Conservation (phyloP, 2,113 vertebrate species). For the Sapajus apella region DNA sequence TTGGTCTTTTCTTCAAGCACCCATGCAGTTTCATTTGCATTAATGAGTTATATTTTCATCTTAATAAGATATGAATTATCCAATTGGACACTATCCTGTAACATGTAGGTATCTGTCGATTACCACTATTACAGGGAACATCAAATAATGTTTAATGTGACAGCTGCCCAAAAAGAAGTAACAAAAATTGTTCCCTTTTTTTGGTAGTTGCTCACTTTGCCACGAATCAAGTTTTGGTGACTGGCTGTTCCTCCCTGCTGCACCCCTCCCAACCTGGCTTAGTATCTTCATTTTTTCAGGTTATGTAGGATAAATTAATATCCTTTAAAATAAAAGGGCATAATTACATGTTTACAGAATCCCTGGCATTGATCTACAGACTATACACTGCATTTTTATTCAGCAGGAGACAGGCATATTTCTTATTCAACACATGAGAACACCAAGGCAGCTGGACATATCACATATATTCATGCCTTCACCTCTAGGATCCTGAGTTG, state of each 20-base stretch:
- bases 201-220: not conserved
- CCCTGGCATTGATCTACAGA: not conserved
- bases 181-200: not conserved
- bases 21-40: constrained; percentile 45
- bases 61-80: constrained; percentile 52
- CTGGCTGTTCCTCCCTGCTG: not conserved
- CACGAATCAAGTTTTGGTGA: not conserved
- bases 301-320: not conserved
- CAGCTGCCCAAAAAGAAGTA: not conserved
- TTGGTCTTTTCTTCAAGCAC: constrained; percentile 40
- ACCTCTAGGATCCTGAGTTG: not conserved
- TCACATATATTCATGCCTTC: not conserved
- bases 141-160: constrained; percentile 5
- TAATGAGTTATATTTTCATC: constrained; percentile 58
- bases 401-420: not conserved
- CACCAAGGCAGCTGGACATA: not conserved
- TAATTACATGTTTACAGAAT: not conserved
- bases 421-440: not conserved
- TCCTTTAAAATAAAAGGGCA: not conserved
- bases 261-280: not conserved
- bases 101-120: not conserved
- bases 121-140: not conserved
- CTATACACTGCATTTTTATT: not conserved
- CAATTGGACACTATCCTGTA: not conserved
- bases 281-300: not conserved